These are phyloP conservation scores for Notodonta ziczac DNA, from an alignment of 2,888 invertebrate genomes.

Conservation along the genomic window DNA sequence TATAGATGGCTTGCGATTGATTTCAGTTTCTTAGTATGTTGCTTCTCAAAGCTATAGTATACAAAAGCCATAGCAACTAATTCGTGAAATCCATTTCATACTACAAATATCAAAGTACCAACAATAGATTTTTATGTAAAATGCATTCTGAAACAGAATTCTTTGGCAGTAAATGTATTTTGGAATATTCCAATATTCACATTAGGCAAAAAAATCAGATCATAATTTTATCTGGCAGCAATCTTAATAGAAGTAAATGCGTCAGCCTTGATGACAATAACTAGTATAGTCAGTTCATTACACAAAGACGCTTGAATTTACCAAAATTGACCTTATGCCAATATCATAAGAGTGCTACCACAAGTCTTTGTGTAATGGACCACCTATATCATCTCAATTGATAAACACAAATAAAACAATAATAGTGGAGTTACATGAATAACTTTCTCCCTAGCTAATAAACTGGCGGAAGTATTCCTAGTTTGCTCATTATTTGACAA, in stretches of 20 bases:
- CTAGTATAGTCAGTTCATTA: neutral
- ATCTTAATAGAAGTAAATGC: slow-evolving; percentile 57
- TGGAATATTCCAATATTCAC: neutral
- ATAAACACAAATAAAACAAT: slow-evolving; percentile 19
- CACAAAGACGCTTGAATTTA: too few relatives aligned
- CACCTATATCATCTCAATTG: slow-evolving; percentile 16
- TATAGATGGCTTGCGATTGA: too few relatives aligned
- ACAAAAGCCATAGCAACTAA: too few relatives aligned
- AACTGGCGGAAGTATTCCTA: slow-evolving; percentile 39
- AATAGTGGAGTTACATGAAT: slow-evolving; percentile 32
- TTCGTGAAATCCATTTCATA: too few relatives aligned
- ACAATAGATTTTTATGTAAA: neutral
- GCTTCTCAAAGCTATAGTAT: too few relatives aligned
- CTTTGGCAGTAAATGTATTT: slow-evolving; percentile 30
- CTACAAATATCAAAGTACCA: too few relatives aligned
- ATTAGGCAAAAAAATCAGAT: slow-evolving; percentile 7
- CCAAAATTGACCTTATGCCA: too few relatives aligned
- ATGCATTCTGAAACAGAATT: slow-evolving; percentile 13
- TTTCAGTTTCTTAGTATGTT: too few relatives aligned
- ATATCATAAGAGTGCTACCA: too few relatives aligned
- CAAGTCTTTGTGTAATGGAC: too few relatives aligned
- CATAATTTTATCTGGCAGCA: slow-evolving; percentile 12
- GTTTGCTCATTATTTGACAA: slow-evolving; percentile 22
- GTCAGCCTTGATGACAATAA: slow-evolving; percentile 66
- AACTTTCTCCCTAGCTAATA: slow-evolving; percentile 40